Evolutionary conservation across 2,888 invertebrate species (phyloP), one percentile per base, ranked within the genome.

Genomic region (Incurvaria masculella): DNA sequence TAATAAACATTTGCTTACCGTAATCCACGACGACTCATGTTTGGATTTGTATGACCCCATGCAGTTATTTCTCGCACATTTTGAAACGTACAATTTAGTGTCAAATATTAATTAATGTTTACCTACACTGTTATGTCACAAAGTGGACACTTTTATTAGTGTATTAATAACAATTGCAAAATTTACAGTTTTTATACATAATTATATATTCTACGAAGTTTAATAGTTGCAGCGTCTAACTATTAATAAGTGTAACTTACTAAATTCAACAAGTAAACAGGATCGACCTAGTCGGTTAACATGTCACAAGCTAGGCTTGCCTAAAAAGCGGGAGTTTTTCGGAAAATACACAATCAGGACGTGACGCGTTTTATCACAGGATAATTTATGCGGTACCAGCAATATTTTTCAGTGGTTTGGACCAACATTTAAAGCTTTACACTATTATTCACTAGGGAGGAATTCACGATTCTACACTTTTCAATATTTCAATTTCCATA

Each of bases 41-140:
- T 72, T 75, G 60, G 76, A 75, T 64, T 72, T 74, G 66, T 66
- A 66, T 68, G 68, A 69, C 73, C 78, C 76, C 78, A 76, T 78
- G 58, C 72, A 75, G 61, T 67, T 64, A 65, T 52, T 56, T 57
- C 57, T 60, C 50, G 58, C 60, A 59, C 62, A 62, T 64, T 52
- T 49, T 54, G 42, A 33, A 33, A 14, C 8, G 33, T 33, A 33
- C 11, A 4, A 14, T 11, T 11, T 14, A 8, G 33, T 33, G 23
- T 33, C 14, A 3, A 14, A 33, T 3, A 11, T 14, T 23, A 4
- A 4, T 33, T 33, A 33, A 33, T 33, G 33, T 33, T 33, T 33
- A n/a, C n/a, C n/a, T n/a, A n/a, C n/a, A n/a, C n/a, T n/a, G n/a
- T n/a, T n/a, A n/a, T n/a, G n/a, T n/a, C n/a, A n/a, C n/a, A n/a